phyloP scores from a whole-genome alignment of 2,797 vertebrate species.

The Acanthopagrus latus region DNA sequence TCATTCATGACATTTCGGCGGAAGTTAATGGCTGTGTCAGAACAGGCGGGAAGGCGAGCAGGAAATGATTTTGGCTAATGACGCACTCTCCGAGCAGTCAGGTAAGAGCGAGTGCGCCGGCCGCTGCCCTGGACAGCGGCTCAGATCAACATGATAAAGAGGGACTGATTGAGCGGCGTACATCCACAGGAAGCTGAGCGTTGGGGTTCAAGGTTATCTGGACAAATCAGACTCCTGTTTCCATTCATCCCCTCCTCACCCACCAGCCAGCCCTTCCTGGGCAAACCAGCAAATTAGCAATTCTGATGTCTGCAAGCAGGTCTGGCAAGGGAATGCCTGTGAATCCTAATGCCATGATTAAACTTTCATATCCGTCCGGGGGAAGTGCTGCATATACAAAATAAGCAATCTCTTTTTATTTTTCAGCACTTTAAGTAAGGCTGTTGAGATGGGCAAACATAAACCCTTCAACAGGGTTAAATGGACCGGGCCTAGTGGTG shows the following conservation, averaged over 20 bases:
- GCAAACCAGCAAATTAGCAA: conserved; percentile 84
- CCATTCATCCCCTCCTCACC: conserved; percentile 78
- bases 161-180: conserved; percentile 75
- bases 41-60: conserved; percentile 35
- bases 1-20: conserved; percentile 57
- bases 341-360: conserved; percentile 86
- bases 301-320: conserved; percentile 84
- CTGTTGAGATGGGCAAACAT: conserved; percentile 65
- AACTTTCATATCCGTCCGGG: conserved; percentile 81
- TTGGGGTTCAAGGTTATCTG: conserved; percentile 84
- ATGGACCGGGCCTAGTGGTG: conserved; percentile 48
- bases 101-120: conserved; percentile 56
- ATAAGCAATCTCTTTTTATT: conserved; percentile 80
- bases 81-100: conserved; percentile 52
- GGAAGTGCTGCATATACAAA: conserved; percentile 82
- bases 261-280: conserved; percentile 70
- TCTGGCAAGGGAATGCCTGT: conserved; percentile 80
- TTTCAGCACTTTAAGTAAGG: conserved; percentile 70
- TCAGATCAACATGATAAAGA: conserved; percentile 82
- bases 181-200: conserved; percentile 75
- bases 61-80: conserved; percentile 66
- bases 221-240: conserved; percentile 84
- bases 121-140: conserved; percentile 55
- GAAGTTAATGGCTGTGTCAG: conserved; percentile 63
- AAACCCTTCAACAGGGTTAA: conserved; percentile 77